phyloP scores from a whole-genome alignment of 2,888 invertebrate species.

The Pelosia muscerda region DNA sequence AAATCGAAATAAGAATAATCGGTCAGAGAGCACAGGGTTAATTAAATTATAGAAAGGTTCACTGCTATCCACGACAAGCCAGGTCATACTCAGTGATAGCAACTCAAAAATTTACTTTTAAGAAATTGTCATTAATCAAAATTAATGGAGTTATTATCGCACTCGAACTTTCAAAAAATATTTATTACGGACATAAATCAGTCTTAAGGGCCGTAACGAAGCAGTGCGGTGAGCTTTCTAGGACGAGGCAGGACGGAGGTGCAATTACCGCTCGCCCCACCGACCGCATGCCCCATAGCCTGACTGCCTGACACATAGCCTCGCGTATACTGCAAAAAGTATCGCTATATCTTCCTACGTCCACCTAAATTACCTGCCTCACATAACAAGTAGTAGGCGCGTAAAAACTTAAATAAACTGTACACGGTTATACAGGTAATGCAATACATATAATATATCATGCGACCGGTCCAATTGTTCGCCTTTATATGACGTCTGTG shows the following conservation, averaged over 20 bases:
- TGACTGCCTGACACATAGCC: conserved; percentile 36
- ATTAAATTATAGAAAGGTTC: conserved; percentile 76
- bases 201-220: conserved; percentile 84
- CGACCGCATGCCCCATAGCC: conserved; percentile 30
- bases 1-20: conserved; percentile 76
- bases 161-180: conserved; percentile 86
- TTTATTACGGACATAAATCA: conserved; percentile 85
- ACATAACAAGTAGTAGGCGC: conserved; percentile 44
- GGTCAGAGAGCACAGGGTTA: conserved; percentile 70
- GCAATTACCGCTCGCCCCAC: conserved; percentile 60
- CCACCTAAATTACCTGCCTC: conserved; percentile 46
- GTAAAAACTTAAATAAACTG: conserved; percentile 40
- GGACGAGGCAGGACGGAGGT: conserved; percentile 70
- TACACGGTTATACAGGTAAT: conserved; percentile 38
- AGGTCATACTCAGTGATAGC: conserved; percentile 59
- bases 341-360: conserved; percentile 44
- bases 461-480: conserved; percentile 43
- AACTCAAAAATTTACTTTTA: conserved; percentile 80
- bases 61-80: conserved; percentile 66
- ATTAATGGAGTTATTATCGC: conserved; percentile 87
- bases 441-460: conserved; percentile 31
- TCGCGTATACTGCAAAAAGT: conserved; percentile 43
- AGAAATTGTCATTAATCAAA: conserved; percentile 86
- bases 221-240: conserved; percentile 79
- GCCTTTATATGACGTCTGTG: conserved; percentile 39